Percentiles rank a stretch among this genome's conserved stretches.
Evolutionary conservation across 2,797 vertebrate species (phyloP).

Genomic region (Prunella strophiata): DNA sequence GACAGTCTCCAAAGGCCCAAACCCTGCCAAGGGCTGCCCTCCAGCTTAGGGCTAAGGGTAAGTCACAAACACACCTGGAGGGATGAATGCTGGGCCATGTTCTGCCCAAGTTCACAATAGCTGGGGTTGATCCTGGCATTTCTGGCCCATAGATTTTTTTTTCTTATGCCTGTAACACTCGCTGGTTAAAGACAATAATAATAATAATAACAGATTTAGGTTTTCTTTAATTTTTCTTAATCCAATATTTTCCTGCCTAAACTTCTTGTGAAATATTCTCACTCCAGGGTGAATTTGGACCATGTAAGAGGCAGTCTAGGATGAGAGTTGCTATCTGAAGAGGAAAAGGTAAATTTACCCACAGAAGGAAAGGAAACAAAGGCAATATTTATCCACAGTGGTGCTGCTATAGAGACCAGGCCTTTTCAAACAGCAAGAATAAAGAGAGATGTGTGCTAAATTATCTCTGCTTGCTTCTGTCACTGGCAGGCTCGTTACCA

Average conservation of each 20-base stretch:
- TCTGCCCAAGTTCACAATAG: background rate
- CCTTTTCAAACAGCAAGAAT: background rate
- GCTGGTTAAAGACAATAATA: background rate
- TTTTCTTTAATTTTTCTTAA: background rate
- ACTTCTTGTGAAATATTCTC: background rate
- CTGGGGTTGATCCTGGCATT: background rate
- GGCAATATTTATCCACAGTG: background rate
- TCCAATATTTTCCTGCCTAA: background rate
- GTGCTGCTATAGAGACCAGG: constrained; percentile 1
- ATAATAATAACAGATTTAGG: background rate
- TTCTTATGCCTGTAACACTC: background rate
- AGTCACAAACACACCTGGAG: background rate
- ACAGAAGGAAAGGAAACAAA: background rate
- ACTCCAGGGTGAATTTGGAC: background rate
- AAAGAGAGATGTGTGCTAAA: background rate
- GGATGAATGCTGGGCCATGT: background rate
- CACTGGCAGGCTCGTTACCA: constrained; percentile 5
- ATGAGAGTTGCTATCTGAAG: background rate
- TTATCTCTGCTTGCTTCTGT: background rate
- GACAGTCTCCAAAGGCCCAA: accelerated
- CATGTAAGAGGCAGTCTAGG: background rate
- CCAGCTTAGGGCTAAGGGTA: background rate
- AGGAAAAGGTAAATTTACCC: constrained; percentile 11
- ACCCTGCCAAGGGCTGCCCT: background rate
- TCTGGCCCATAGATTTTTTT: background rate